Conservation (phyloP, 30 jellyfish, hydroid and myxozoan genomes). For the Morbakka virulenta region DNA sequence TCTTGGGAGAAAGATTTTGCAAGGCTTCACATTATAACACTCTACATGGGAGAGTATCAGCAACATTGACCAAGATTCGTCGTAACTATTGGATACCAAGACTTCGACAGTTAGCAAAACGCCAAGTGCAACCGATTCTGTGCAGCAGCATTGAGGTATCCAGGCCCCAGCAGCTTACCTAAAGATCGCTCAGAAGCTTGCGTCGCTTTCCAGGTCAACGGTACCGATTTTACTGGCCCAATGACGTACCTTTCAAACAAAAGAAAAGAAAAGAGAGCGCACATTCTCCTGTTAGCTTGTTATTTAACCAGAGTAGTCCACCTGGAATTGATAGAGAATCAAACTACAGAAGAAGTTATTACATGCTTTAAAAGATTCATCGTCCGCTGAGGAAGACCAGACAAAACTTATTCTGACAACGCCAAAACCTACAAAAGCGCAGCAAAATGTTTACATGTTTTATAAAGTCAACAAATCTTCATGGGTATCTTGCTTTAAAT, state of each 20-base stretch:
- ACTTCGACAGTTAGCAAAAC: no score
- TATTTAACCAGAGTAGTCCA: constrained; percentile 56
- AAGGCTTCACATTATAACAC: no score
- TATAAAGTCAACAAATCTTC: constrained; percentile 8
- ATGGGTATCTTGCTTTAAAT: constrained; percentile 6
- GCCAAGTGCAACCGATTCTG: constrained; percentile 24
- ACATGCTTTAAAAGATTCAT: constrained; percentile 32
- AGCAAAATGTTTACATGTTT: constrained; percentile 27
- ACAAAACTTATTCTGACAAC: constrained; percentile 48
- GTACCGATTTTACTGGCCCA: constrained; percentile 34
- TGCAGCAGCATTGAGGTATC: constrained; percentile 6
- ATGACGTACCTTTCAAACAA: neutral
- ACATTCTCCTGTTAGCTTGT: constrained; percentile 53
- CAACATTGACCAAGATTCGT: no score
- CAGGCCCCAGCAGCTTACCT: constrained; percentile 26
- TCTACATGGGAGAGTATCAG: no score
- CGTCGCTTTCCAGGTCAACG: constrained; percentile 4
- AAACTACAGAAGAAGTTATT: constrained; percentile 43
- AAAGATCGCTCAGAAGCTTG: constrained; percentile 4
- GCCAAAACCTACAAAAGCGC: constrained; percentile 33
- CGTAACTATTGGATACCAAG: no score
- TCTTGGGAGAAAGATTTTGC: no score
- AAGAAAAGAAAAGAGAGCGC: constrained; percentile 30
- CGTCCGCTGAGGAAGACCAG: constrained; percentile 64
- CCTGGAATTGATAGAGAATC: constrained; percentile 30